These are phyloP conservation scores for Helogale parvula DNA, from an alignment of 2,113 vertebrate genomes.

Conservation along the genomic window DNA sequence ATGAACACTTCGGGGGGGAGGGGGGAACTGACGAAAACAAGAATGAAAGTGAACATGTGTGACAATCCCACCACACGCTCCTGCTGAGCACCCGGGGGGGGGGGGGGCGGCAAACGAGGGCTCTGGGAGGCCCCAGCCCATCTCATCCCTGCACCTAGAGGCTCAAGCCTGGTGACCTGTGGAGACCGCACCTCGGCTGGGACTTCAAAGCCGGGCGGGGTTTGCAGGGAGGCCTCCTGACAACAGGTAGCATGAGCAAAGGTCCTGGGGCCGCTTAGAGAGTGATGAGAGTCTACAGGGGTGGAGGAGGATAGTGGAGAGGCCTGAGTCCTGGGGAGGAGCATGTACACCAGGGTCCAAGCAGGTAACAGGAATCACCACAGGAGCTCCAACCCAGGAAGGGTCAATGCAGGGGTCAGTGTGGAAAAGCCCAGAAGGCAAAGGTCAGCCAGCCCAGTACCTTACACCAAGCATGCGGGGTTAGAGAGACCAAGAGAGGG, in stretches of 20 bases:
- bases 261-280: not conserved
- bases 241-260: not conserved
- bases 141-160: accelerated
- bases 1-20: no score
- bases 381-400: not conserved
- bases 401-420: not conserved
- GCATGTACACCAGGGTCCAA: not conserved
- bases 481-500: accelerated
- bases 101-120: not conserved
- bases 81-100: not conserved
- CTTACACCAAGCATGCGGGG: not conserved
- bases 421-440: not conserved
- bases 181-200: not conserved
- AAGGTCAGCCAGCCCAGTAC: not conserved
- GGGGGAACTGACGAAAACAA: not conserved
- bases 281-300: not conserved
- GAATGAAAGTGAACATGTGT: not conserved
- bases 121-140: not conserved
- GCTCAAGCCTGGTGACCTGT: not conserved
- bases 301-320: no score
- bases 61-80: not conserved
- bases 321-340: not conserved
- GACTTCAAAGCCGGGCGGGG: not conserved
- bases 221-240: not conserved
- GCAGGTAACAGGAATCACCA: no score